Evolutionary conservation across 2,888 invertebrate genomes (phyloP), one percentile per base, ranked within the genome.

Genomic region (Melinaea marsaeus): DNA sequence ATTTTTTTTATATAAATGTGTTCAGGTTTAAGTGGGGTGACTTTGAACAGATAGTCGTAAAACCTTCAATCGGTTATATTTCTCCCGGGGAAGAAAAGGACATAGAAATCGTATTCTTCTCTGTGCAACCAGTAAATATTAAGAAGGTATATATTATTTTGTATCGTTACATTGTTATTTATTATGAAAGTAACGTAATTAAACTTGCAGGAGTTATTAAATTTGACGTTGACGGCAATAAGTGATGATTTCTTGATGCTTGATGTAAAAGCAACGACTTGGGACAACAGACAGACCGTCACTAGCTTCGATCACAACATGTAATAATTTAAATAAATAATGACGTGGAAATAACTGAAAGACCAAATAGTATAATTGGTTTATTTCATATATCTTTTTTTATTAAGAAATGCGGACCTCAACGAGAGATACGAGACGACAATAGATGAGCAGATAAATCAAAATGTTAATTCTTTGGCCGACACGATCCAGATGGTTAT

Each of bases 61-160:
- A 81, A 69, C 90, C 90, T 0, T 83, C 84, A 0, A 67, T 81
- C n/a, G 90, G 90, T 0, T 90, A 84, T 61, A 88, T 90, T 71
- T 88, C 88, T 2, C 90, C 90, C 0, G 88, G 85, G 2, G 90
- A 90, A 80, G 90, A 90, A 71, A 90, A 90, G 66, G 90, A 90
- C 72, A 69, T 90, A 48, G 88, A 90, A 75, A 79, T 90, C 35
- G 79, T 82, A 66, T 90, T 89, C 69, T 85, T 80, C 66, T 80
- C 87, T 37, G 69, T 72, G 13, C 77, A 81, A 58, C 87, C 87
- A 9, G 67, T 84, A 3, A 57, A 58, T 13, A 67, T 89, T 56
- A 75, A 70, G 61, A 87, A 79, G 80, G 90, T 89, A 72, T 37
- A 32, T n/a, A 11, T 22, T 35, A 35, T 48, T 37, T 32, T 35